These are phyloP conservation scores for Leiothrix lutea DNA, from an alignment of 2,113 vertebrate genomes.

Conservation along the genomic window DNA sequence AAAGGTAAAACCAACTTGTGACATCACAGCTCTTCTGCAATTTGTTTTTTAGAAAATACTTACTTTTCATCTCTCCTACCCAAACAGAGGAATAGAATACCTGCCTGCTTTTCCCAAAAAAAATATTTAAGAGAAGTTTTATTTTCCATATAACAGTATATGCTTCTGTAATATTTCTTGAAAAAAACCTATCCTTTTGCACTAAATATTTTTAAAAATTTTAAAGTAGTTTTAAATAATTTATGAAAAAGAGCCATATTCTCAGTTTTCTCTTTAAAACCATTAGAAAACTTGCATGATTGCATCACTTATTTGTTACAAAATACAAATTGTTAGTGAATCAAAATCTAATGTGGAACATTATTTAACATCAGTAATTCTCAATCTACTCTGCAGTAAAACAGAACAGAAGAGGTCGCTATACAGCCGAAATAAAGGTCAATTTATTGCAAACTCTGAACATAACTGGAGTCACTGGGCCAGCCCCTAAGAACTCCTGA, in stretches of 20 bases:
- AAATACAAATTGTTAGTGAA: not conserved
- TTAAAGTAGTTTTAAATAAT: slow-evolving; percentile 58
- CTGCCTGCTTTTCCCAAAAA: slow-evolving; percentile 12
- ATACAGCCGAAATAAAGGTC: not conserved
- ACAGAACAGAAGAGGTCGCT: not conserved
- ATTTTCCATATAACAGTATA: slow-evolving; percentile 60
- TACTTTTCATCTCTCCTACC: not conserved
- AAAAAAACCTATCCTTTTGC: slow-evolving; percentile 35
- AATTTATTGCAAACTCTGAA: not conserved
- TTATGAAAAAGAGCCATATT: slow-evolving; percentile 48
- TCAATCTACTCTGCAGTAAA: not conserved
- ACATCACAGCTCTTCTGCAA: not conserved
- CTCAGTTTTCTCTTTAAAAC: slow-evolving; percentile 15
- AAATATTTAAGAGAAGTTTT: slow-evolving; percentile 34
- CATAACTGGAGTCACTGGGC: not conserved
- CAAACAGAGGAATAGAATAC: not conserved
- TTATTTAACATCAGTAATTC: not conserved
- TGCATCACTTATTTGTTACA: not conserved
- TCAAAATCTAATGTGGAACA: not conserved
- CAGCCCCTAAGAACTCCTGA: not conserved
- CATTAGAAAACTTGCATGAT: not conserved
- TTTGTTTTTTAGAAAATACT: slow-evolving; percentile 19
- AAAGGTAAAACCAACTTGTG: not conserved
- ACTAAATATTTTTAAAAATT: slow-evolving; percentile 68
- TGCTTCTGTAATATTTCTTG: slow-evolving; percentile 53